Evolutionary conservation across 1,140 invertebrate species (phyloP).

Genomic region (Ceratosolen fusciceps): DNA sequence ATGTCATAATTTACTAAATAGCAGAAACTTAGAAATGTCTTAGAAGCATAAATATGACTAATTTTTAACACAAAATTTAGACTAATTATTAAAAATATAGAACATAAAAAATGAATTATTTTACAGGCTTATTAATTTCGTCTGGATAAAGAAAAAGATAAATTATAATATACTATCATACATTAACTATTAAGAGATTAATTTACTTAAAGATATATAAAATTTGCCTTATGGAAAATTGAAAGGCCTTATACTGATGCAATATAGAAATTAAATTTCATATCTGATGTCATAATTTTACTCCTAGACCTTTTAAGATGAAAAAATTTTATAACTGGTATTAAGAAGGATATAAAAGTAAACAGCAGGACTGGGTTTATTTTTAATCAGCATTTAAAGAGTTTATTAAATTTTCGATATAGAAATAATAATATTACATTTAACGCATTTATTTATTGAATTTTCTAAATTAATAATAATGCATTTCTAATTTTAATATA

Average conservation of each 20-base stretch:
- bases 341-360: neutral
- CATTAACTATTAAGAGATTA: neutral
- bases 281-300: constrained; percentile 29
- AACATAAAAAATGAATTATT: neutral
- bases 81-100: constrained; percentile 1
- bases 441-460: constrained; percentile 3
- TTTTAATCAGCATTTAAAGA: neutral
- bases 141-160: neutral
- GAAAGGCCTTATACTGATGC: neutral
- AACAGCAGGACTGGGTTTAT: neutral
- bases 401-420: constrained; percentile 33
- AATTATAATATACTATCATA: neutral
- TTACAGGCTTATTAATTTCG: constrained; percentile 3
- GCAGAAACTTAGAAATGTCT: neutral
- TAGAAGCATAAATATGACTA: no score
- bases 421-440: constrained; percentile 17
- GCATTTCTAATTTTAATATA: constrained; percentile 4
- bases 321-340: neutral
- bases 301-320: neutral
- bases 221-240: neutral
- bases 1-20: neutral
- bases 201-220: neutral
- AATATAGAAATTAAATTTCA: neutral
- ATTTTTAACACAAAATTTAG: constrained; percentile 2
- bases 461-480: constrained; percentile 32